Evolutionary conservation across 2,797 vertebrate species (phyloP).

Genomic region (Enteromius unitaeniatus): DNA sequence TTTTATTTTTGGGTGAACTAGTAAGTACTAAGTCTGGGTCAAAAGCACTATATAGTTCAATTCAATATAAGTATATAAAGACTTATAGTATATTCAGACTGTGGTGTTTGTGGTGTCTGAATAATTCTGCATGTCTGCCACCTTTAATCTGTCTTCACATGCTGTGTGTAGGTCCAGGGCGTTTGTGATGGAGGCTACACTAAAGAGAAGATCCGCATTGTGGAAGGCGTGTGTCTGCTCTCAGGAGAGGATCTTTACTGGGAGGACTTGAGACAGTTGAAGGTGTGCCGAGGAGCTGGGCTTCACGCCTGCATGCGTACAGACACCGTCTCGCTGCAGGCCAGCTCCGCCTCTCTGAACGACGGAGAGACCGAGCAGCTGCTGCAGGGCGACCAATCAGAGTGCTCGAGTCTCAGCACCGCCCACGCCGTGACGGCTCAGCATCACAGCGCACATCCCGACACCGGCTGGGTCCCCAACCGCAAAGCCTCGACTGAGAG

Average conservation of each 20-base stretch:
- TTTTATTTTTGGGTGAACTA: background rate
- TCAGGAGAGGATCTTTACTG: constrained; percentile 92
- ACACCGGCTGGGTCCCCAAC: constrained; percentile 92
- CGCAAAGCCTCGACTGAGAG: constrained; percentile 94
- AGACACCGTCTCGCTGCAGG: constrained; percentile 95
- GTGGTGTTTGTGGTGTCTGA: background rate
- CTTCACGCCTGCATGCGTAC: constrained; percentile 97
- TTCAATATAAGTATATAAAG: too few relatives aligned
- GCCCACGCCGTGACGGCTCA: constrained; percentile 83
- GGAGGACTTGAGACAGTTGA: constrained; percentile 97
- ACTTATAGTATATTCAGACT: too few relatives aligned
- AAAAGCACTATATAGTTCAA: background rate
- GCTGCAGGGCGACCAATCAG: constrained; percentile 93
- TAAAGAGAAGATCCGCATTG: constrained; percentile 98
- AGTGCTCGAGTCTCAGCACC: constrained; percentile 92
- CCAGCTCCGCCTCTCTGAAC: constrained; percentile 93
- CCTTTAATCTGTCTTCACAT: background rate
- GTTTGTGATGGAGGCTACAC: constrained; percentile 89
- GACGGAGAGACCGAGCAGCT: constrained; percentile 97
- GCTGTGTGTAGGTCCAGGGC: constrained; percentile 72
- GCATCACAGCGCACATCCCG: constrained; percentile 86
- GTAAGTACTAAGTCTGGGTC: too few relatives aligned
- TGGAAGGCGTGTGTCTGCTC: constrained; percentile 96
- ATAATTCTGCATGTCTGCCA: background rate
- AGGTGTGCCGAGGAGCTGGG: constrained; percentile 88